Conservation (phyloP, 2,797 vertebrate species). For the Myotis pilosus region DNA sequence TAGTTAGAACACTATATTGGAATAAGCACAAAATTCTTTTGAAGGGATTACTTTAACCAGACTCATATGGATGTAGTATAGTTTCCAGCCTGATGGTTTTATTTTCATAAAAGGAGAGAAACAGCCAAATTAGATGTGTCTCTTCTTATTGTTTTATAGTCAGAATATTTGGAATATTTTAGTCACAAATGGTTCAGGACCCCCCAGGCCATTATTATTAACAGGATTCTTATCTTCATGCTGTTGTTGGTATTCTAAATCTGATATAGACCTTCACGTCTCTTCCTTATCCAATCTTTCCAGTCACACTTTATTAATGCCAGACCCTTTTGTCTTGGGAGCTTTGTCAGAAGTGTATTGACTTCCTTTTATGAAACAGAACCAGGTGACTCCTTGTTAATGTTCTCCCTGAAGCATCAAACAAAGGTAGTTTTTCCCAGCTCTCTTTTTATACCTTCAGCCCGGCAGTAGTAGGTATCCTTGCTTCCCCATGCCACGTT, state of each 20-base stretch:
- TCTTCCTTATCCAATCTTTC: not conserved
- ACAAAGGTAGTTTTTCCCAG: not conserved
- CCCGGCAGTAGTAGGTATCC: not conserved
- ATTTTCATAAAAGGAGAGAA: not conserved
- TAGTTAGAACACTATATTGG: not conserved
- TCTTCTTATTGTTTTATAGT: not conserved
- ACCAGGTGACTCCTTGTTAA: not conserved
- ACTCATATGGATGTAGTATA: not conserved
- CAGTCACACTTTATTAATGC: rapidly evolving
- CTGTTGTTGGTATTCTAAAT: not conserved
- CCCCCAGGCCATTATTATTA: not conserved
- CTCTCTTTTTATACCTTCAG: not conserved
- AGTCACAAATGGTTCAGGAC: not conserved
- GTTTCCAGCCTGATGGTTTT: slow-evolving; percentile 2
- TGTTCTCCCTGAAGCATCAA: not conserved
- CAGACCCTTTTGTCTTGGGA: not conserved
- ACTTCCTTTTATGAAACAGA: not conserved
- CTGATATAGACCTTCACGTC: not conserved
- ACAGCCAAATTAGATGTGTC: not conserved
- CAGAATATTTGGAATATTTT: not conserved
- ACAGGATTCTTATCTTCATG: not conserved
- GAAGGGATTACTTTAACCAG: not conserved
- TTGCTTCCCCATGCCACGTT: not conserved
- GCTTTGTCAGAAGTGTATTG: not conserved
- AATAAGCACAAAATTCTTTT: not conserved